These are phyloP conservation scores for Tretioscincus oriximinensis DNA, from an alignment of 2,113 vertebrate species.

Conservation along the genomic window DNA sequence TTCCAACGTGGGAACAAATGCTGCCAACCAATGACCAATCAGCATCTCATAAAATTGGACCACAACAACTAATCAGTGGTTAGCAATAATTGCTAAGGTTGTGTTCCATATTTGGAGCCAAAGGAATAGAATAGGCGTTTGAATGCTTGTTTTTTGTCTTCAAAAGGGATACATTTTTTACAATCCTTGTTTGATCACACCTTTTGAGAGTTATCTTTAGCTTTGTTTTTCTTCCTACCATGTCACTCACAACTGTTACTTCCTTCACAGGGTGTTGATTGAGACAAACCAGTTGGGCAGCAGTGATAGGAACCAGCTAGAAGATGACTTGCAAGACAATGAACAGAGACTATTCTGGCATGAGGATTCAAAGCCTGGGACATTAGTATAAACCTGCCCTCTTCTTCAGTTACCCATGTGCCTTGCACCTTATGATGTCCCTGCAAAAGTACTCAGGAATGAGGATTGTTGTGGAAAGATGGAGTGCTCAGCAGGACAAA, in stretches of 20 bases:
- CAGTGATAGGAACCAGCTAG: constrained; percentile 64
- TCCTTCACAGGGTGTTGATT: constrained; percentile 77
- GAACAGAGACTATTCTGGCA: constrained; percentile 91
- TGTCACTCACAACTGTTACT: not conserved
- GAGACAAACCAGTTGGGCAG: constrained; percentile 78
- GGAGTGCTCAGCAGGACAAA: constrained; percentile 18
- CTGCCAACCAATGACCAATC: too few species aligned
- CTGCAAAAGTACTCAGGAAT: constrained; percentile 17
- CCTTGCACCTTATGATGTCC: constrained; percentile 76
- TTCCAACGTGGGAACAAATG: too few species aligned
- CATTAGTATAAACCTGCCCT: constrained; percentile 83
- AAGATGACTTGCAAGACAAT: constrained; percentile 69
- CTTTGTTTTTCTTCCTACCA: not conserved
- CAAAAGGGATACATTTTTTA: too few species aligned
- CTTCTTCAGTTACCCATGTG: constrained; percentile 70
- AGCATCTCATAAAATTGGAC: too few species aligned
- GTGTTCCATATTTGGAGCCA: too few species aligned
- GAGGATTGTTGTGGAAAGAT: constrained; percentile 24
- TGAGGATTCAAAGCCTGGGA: constrained; percentile 92
- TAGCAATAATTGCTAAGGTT: too few species aligned
- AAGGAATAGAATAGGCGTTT: too few species aligned
- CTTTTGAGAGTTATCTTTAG: too few species aligned
- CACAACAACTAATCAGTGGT: too few species aligned
- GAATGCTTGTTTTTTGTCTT: too few species aligned
- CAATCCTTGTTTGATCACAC: too few species aligned